Evolutionary conservation across 1,140 invertebrate genomes (phyloP), one percentile per base, ranked within the genome.

Genomic region (Temnothorax curvispinosus): DNA sequence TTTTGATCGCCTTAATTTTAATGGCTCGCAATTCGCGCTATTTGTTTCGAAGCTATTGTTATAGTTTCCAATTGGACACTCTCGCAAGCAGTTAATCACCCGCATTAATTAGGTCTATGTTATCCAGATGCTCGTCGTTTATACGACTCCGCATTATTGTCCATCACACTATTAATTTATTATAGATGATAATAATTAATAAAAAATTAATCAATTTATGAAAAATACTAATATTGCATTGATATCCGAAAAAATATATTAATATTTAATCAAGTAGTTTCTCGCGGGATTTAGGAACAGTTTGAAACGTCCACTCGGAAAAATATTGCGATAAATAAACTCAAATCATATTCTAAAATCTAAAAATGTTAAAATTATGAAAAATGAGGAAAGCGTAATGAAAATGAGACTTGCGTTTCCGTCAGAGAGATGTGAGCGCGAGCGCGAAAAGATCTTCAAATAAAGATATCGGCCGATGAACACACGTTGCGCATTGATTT

Each of bases 41-140:
- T 35, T 64, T 0, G 81, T 71, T 86, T 76, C 80, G 75, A 72
- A 76, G 76, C 77, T 50, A 88, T 85, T 90, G 80, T 27, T 27
- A 27, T 41, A 88, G 56, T 89, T 90, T 90, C 76, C 89, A 90
- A 90, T 90, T 91, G 82, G 86, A 90, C 38, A 44, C 76, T 90
- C 76, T 90, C 50, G 64, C 54, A 41, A 74, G 27, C 69, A 27
- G 69, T 75, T 60, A 58, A 54, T 35, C 35, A 35, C n/a, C n/a
- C 15, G 18, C 50, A 44, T 41, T 71, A 81, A 72, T 81, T 72
- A 41, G 21, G 18, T 72, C 67, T 47, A 44, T 35, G 41, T 21
- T 65, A 67, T 64, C 41, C 32, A 56, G 47, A 71, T 9, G 9
- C 50, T 32, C 54, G 47, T 54, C 64, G 9, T 18, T 84, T 58